These are phyloP conservation scores for Epirrhoe tristata DNA, from an alignment of 2,888 invertebrate genomes.

Conservation along the genomic window DNA sequence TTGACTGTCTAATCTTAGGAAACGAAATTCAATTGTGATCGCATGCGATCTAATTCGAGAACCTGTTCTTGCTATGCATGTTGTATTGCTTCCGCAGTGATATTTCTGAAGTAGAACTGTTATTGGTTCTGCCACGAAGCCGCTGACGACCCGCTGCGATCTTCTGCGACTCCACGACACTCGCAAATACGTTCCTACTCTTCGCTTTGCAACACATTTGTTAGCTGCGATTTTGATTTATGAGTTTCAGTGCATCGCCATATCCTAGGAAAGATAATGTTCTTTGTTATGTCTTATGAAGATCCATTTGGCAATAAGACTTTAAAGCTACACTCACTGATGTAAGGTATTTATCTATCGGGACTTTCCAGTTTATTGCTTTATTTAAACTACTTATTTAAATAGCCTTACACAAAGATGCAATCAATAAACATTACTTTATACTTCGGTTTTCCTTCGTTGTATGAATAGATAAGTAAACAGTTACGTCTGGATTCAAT, in stretches of 20 bases:
- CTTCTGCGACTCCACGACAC: conserved; percentile 16
- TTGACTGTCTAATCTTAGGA: conserved; percentile 1
- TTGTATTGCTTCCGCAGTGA: neutral
- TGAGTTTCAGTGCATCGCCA: conserved; percentile 5
- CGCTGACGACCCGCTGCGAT: conserved; percentile 1
- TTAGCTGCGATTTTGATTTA: conserved; percentile 19
- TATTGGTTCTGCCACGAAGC: neutral
- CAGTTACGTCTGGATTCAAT: neutral
- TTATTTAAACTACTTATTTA: too few relatives aligned
- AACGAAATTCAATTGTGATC: neutral
- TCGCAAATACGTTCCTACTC: conserved; percentile 12
- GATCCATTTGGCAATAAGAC: neutral
- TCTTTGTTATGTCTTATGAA: neutral
- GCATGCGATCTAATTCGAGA: neutral
- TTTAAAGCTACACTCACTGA: neutral
- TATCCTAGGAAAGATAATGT: neutral
- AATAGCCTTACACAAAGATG: too few relatives aligned
- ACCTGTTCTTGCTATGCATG: neutral
- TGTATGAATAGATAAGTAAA: too few relatives aligned
- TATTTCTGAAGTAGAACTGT: neutral
- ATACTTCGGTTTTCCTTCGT: too few relatives aligned
- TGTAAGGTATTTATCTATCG: neutral
- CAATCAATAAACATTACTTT: too few relatives aligned
- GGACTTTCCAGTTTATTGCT: neutral
- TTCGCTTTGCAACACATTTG: conserved; percentile 17